Evolutionary conservation across 2,888 invertebrate species (phyloP).

Genomic region (Cataglyphis albicans): DNA sequence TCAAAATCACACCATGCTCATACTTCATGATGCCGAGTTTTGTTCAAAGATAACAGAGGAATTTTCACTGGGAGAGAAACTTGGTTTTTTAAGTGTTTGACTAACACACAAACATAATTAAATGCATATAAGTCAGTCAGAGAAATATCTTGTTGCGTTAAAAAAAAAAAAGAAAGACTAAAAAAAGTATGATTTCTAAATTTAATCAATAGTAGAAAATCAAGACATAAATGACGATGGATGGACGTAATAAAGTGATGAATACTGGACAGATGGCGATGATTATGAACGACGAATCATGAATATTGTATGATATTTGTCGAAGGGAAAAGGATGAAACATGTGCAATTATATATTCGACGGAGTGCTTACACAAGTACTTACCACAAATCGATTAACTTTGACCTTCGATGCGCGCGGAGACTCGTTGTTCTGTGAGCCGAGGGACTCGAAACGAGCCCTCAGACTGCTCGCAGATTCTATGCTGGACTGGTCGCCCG

Average conservation of each 20-base stretch:
- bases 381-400: constrained; percentile 97
- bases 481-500: constrained; percentile 91
- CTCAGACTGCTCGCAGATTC: constrained; percentile 95
- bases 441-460: constrained; percentile 95
- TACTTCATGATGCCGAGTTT: constrained; percentile 35
- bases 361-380: constrained; percentile 83
- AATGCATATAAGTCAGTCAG: neutral
- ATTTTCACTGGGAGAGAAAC: neutral
- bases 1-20: constrained; percentile 49
- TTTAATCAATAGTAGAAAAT: constrained; percentile 11
- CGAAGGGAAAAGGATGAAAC: neutral
- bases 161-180: neutral
- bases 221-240: neutral
- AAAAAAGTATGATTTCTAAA: neutral
- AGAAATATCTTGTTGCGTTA: neutral
- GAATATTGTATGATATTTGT: neutral
- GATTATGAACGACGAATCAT: constrained; percentile 3
- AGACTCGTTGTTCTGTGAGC: constrained; percentile 87
- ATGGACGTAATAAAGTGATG: neutral
- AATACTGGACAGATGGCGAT: neutral
- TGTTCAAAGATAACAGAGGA: neutral
- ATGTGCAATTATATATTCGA: constrained; percentile 8
- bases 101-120: neutral
- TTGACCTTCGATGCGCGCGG: constrained; percentile 88
- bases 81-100: neutral